Percentiles rank a stretch among this genome's conserved stretches.
phyloP scores from a whole-genome alignment of 1,140 invertebrate genomes.

The Phymorhynchus buccinoides region DNA sequence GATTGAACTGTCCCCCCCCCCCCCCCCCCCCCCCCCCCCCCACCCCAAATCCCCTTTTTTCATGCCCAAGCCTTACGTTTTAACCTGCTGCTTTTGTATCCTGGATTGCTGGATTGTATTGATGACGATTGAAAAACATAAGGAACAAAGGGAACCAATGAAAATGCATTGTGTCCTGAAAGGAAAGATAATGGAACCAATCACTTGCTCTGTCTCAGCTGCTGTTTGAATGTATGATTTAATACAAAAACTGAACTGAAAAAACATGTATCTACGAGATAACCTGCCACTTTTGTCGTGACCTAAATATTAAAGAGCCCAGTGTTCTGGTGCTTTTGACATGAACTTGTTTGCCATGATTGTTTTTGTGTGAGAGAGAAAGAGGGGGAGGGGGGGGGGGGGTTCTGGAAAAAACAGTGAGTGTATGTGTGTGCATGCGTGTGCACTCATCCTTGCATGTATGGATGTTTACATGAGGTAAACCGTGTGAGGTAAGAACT shows the following conservation, averaged over 20 bases:
- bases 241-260: slow-evolving; percentile 11
- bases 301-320: slow-evolving; percentile 36
- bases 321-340: slow-evolving; percentile 40
- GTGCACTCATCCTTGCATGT: no score
- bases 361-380: background rate
- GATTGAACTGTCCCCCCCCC: background rate
- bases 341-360: background rate
- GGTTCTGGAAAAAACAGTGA: background rate
- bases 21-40: background rate
- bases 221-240: slow-evolving; percentile 32
- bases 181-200: background rate
- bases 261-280: background rate
- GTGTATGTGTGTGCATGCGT: no score
- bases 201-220: slow-evolving; percentile 31
- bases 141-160: background rate
- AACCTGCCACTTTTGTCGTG: slow-evolving; percentile 40
- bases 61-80: background rate
- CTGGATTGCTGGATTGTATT: background rate
- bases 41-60: no score
- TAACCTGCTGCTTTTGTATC: slow-evolving; percentile 1
- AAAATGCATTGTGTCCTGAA: background rate
- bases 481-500: no score
- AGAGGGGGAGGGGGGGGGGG: background rate
- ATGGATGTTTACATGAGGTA: no score
- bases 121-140: background rate